Evolutionary conservation across 1,140 invertebrate genomes (phyloP), one percentile per base, ranked within the genome.

Genomic region (Octopus bimaculoides): DNA sequence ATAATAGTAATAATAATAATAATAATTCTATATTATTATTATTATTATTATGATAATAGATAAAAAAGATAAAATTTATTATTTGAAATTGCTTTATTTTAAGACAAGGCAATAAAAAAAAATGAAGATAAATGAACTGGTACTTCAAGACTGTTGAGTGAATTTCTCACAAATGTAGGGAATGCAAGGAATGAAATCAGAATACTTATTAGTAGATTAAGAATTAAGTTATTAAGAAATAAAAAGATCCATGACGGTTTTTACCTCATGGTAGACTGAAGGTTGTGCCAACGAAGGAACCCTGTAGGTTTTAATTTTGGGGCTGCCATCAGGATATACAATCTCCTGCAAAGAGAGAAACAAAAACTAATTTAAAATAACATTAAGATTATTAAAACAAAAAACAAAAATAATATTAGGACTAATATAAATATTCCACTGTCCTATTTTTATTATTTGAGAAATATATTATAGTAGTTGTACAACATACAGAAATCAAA

Each of bases 251-350:
- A 75, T 12, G 54, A 54, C 26, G 56, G 9, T 52, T 77, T 81
- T 89, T 92, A 95, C 95, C 92, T 97, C 96, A 91, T 98, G 96
- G 91, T 96, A 97, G 84, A 97, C 94, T 20, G 96, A 97, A 79
- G 94, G 92, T 89, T 96, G 95, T 26, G 95, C 95, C 84, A 97
- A 91, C 52, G 95, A 95, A 77, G 96, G 96, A 88, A 97, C 92
- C 85, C 96, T 93, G 89, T 96, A 97, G 56, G 94, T 94, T 76
- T 95, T 93, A 74, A 94, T 92, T 90, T 94, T 94, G 56, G 95
- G 93, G 87, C 95, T 93, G 53, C 95, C 95, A 90, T 93, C 93
- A 88, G 92, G 90, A 89, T 93, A 92, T 5, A 94, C 92, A 26
- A 94, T 92, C 89, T 97, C 96, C 89, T 90, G 82, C 41, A 87